Percentiles rank a stretch among this genome's conserved stretches.
Conservation (phyloP, 2,113 vertebrate species). For the Salvelinus alpinus region DNA sequence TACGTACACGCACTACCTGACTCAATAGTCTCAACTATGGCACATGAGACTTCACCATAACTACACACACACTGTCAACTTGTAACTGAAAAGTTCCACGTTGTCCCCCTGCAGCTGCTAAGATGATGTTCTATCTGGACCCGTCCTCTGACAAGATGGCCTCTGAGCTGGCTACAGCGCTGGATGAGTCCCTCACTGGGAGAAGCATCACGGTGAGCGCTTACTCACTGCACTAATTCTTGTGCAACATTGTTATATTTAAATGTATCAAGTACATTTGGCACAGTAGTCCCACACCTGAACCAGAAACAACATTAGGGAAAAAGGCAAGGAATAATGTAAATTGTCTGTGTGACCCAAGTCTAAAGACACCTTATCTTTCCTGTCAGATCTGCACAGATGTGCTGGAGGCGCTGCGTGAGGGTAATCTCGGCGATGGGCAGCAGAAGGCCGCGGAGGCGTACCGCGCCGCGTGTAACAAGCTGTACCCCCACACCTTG, state of each 20-base stretch:
- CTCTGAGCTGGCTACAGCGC: constrained; percentile 79
- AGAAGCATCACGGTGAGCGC: constrained; percentile 83
- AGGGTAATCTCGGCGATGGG: constrained; percentile 84
- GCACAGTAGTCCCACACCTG: too few relatives aligned
- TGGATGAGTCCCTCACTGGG: constrained; percentile 82
- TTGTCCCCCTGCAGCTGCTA: constrained; percentile 77
- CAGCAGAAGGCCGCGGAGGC: constrained; percentile 81
- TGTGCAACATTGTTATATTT: too few relatives aligned
- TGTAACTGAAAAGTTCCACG: neutral
- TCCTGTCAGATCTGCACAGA: constrained; percentile 80
- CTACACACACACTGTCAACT: neutral
- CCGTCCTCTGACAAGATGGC: constrained; percentile 83
- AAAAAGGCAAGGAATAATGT: too few relatives aligned
- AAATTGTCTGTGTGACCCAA: neutral
- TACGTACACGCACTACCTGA: constrained; percentile 46
- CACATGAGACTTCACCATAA: neutral
- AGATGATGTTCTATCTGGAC: constrained; percentile 91
- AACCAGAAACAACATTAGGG: too few relatives aligned
- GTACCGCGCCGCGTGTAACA: constrained; percentile 85
- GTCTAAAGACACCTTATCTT: neutral
- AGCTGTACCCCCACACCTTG: constrained; percentile 86
- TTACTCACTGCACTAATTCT: too few relatives aligned
- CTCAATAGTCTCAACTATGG: too few relatives aligned
- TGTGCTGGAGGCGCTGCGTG: constrained; percentile 83
- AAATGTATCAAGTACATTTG: too few relatives aligned